phyloP scores from a whole-genome alignment of 2,888 invertebrate genomes.

The Drosophila testacea region DNA sequence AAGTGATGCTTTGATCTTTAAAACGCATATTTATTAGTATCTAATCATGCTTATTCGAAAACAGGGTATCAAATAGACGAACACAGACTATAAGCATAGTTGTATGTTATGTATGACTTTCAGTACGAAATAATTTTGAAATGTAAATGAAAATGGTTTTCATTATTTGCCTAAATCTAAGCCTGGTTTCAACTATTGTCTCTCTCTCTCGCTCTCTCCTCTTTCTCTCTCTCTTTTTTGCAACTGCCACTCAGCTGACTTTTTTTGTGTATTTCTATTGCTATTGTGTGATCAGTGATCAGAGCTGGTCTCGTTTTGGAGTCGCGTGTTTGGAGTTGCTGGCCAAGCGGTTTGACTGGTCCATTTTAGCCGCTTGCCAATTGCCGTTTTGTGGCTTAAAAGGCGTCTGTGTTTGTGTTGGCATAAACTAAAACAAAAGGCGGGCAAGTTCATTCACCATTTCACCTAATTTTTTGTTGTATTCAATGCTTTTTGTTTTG shows the following conservation, averaged over 20 bases:
- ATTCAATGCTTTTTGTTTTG: constrained; percentile 48
- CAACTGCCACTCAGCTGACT: constrained; percentile 39
- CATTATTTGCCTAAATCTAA: constrained; percentile 11
- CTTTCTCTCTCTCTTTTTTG: neutral
- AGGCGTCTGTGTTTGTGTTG: constrained; percentile 21
- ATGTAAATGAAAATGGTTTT: constrained; percentile 40
- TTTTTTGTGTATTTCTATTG: constrained; percentile 19
- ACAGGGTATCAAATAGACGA: constrained; percentile 6
- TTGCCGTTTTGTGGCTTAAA: constrained; percentile 20
- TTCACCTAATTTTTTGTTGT: constrained; percentile 68
- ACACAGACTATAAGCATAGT: neutral
- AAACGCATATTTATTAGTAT: too few species aligned
- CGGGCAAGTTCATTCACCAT: constrained; percentile 73
- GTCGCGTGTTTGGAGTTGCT: constrained; percentile 55
- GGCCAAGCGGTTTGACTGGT: constrained; percentile 69
- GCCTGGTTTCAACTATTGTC: neutral
- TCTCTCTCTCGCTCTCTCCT: neutral
- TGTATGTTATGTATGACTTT: neutral
- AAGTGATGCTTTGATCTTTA: too few species aligned
- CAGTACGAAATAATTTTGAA: constrained; percentile 1
- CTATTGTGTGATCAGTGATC: constrained; percentile 11
- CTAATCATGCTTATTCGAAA: neutral
- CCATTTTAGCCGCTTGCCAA: constrained; percentile 44
- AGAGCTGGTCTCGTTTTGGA: constrained; percentile 63
- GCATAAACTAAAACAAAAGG: constrained; percentile 59